Evolutionary conservation across 2,113 vertebrate genomes (phyloP).

Genomic region (Platichthys flesus): DNA sequence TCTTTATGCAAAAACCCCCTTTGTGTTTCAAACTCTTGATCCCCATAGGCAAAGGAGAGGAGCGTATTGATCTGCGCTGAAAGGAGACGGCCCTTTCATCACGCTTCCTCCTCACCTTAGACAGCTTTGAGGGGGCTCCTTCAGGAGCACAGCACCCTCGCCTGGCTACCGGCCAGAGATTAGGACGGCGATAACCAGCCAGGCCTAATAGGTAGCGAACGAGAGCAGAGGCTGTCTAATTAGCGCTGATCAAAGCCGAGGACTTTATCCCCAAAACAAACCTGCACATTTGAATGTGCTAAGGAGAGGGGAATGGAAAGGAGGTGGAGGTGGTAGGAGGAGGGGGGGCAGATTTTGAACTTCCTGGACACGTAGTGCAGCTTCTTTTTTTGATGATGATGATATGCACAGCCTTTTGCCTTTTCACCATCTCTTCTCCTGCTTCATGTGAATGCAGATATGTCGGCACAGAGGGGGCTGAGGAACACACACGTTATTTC

Average conservation of each 20-base stretch:
- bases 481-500: conserved; percentile 10
- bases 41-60: conserved; percentile 80
- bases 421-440: conserved; percentile 20
- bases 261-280: conserved; percentile 85
- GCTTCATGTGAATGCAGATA: conserved; percentile 53
- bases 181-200: conserved; percentile 75
- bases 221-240: conserved; percentile 80
- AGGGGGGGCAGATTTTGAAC: conserved; percentile 64
- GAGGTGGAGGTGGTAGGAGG: conserved; percentile 52
- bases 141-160: conserved; percentile 87
- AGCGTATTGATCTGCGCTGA: conserved; percentile 81
- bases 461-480: neutral
- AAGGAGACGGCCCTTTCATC: conserved; percentile 81
- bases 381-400: conserved; percentile 57
- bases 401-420: conserved; percentile 59
- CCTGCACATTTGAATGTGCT: conserved; percentile 82
- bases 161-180: conserved; percentile 87
- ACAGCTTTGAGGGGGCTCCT: conserved; percentile 69
- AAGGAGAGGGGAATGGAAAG: conserved; percentile 51
- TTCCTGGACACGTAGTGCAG: conserved; percentile 50
- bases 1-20: conserved; percentile 82
- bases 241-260: conserved; percentile 83
- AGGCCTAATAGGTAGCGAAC: conserved; percentile 80
- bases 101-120: conserved; percentile 82
- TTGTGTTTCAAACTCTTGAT: conserved; percentile 83